Evolutionary conservation across 53 echinoderm and acorn worm genomes (phyloP).

Genomic region (Paracentrotus lividus): DNA sequence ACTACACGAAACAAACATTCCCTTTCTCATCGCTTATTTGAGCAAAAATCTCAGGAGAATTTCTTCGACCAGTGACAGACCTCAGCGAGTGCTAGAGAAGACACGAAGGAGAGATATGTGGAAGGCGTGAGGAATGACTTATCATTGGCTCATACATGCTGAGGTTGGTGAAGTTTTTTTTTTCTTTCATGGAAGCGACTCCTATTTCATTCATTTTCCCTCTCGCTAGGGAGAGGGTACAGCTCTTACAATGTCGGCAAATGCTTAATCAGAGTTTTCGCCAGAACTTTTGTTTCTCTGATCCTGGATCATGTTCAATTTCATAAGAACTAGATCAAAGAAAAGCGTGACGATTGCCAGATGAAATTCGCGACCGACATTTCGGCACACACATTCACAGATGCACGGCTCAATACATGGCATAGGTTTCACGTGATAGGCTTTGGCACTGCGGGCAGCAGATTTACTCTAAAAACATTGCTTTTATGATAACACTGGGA

Average conservation of each 20-base stretch:
- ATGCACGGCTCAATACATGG: no score
- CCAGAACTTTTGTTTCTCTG: not conserved
- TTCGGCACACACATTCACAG: no score
- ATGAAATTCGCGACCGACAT: no score
- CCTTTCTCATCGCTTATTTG: conserved; percentile 44
- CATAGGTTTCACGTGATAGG: no score
- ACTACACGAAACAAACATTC: conserved; percentile 42
- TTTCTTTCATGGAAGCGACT: not conserved
- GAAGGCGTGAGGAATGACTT: not conserved
- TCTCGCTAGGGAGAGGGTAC: not conserved
- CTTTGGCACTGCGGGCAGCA: no score
- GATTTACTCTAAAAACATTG: no score
- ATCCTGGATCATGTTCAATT: no score
- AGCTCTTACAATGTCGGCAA: not conserved
- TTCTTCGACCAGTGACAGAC: not conserved
- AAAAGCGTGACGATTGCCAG: no score
- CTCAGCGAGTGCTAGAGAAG: not conserved
- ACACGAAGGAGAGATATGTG: no score
- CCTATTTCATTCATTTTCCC: not conserved
- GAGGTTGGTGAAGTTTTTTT: not conserved
- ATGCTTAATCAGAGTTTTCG: not conserved
- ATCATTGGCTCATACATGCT: not conserved
- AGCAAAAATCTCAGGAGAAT: conserved; percentile 48
- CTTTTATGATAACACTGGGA: no score
- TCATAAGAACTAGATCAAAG: no score